Evolutionary conservation across 2,888 invertebrate species (phyloP).

Genomic region (Mantis religiosa): DNA sequence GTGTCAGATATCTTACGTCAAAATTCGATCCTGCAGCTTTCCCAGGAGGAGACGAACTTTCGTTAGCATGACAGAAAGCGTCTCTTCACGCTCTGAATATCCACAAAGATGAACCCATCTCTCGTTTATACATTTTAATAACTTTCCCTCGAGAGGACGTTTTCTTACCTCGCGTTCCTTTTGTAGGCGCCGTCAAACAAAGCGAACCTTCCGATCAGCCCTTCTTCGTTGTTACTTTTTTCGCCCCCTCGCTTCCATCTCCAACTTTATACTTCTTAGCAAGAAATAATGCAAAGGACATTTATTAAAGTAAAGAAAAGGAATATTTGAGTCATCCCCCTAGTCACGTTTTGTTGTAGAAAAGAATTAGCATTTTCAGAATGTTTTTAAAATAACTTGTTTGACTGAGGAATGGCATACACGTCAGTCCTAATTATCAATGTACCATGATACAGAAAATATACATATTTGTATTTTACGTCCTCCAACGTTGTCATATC

Average conservation of each 20-base stretch:
- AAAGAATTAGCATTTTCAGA: too few relatives aligned
- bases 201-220: background rate
- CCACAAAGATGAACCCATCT: background rate
- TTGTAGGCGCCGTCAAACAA: background rate
- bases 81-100: background rate
- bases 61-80: background rate
- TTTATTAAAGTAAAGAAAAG: background rate
- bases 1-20: background rate
- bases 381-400: too few relatives aligned
- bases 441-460: too few relatives aligned
- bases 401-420: too few relatives aligned
- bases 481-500: too few relatives aligned
- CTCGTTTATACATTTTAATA: background rate
- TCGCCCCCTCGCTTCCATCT: background rate
- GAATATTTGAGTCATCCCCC: background rate
- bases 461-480: too few relatives aligned
- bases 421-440: too few relatives aligned
- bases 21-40: background rate
- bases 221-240: background rate
- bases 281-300: background rate
- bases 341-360: too few relatives aligned
- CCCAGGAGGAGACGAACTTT: background rate
- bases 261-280: background rate
- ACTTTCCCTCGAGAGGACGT: background rate
- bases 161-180: background rate